Evolutionary conservation across 1,140 invertebrate species (phyloP).

Genomic region (Platyscapa corneri): DNA sequence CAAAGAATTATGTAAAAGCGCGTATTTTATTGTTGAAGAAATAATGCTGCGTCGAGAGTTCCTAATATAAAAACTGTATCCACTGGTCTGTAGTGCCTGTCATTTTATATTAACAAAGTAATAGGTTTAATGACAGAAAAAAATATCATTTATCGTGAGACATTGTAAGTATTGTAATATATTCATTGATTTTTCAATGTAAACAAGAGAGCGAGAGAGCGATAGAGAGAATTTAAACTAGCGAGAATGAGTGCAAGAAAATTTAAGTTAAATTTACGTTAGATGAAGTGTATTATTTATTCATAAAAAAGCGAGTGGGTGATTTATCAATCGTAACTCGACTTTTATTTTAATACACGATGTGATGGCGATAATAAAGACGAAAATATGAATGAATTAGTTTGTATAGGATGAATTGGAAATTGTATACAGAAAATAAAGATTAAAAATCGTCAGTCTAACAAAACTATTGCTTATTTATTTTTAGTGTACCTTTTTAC

Average conservation of each 20-base stretch:
- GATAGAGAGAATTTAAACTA: not conserved
- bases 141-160: conserved; percentile 57
- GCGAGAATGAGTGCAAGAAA: conserved; percentile 17
- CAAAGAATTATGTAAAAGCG: conserved; percentile 48
- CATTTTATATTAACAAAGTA: conserved; percentile 62
- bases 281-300: conserved; percentile 48
- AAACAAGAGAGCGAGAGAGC: conserved; percentile 53
- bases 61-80: conserved; percentile 47
- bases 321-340: conserved; percentile 42
- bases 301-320: conserved; percentile 31
- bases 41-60: conserved; percentile 44
- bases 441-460: conserved; percentile 44
- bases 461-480: not conserved
- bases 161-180: conserved; percentile 65
- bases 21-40: conserved; percentile 51
- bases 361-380: conserved; percentile 34
- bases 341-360: conserved; percentile 50
- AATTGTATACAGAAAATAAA: conserved; percentile 49
- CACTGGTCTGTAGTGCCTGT: conserved; percentile 61
- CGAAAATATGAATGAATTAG: conserved; percentile 39
- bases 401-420: conserved; percentile 46
- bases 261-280: conserved; percentile 43
- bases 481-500: not conserved
- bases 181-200: conserved; percentile 63
- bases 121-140: conserved; percentile 52